phyloP scores from a whole-genome alignment of 92 coral and sea anemone genomes.

The Nematostella vectensis region DNA sequence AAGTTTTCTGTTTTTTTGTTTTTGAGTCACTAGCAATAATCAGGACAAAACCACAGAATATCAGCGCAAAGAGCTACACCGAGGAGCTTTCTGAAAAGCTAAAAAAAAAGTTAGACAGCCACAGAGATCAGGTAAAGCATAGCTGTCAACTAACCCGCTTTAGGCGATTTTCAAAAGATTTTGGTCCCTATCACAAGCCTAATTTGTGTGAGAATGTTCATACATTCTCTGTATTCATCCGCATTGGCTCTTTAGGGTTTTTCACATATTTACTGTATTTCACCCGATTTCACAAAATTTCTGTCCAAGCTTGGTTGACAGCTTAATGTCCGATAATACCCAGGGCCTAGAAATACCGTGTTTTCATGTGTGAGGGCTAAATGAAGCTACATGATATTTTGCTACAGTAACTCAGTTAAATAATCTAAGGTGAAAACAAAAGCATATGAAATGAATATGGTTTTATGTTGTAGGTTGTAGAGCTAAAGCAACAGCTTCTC shows the following conservation, averaged over 20 bases:
- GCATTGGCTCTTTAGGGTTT: too few relatives aligned
- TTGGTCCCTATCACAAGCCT: too few relatives aligned
- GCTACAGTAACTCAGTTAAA: neutral
- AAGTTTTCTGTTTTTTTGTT: neutral
- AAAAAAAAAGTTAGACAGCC: neutral
- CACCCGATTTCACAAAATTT: neutral
- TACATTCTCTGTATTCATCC: too few relatives aligned
- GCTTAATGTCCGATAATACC: too few relatives aligned
- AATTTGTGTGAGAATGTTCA: too few relatives aligned
- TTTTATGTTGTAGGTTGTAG: slow-evolving; percentile 5
- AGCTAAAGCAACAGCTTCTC: slow-evolving; percentile 14
- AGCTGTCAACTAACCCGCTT: neutral
- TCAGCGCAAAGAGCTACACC: slow-evolving; percentile 15
- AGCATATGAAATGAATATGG: neutral
- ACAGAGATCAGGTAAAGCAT: neutral
- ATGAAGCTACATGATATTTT: too few relatives aligned
- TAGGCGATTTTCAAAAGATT: too few relatives aligned
- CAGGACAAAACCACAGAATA: slow-evolving; percentile 22
- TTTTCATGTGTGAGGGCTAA: neutral
- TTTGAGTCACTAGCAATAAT: slow-evolving; percentile 24
- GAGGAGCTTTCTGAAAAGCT: neutral
- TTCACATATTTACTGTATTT: too few relatives aligned
- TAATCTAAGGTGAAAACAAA: neutral
- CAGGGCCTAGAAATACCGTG: neutral
- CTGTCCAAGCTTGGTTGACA: neutral